Evolutionary conservation across 2,888 invertebrate genomes (phyloP), one percentile per base, ranked within the genome.

Genomic region (Cremastobaeus sp.): DNA sequence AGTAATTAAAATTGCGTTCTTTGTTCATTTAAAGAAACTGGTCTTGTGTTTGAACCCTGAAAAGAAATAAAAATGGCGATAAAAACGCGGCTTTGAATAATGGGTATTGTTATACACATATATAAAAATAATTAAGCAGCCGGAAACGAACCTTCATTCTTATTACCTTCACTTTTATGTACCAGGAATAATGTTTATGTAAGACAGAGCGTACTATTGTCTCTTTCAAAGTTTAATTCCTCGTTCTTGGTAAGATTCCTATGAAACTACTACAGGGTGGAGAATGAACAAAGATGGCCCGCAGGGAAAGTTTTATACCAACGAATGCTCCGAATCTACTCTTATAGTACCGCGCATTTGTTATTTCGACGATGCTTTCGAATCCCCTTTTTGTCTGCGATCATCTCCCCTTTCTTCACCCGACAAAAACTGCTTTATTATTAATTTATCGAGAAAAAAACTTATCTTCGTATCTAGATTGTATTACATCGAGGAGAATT

Each of bases 221-320:
- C 80, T 74, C 74, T 68, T 52, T 78, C 74, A 82, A 82, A 81
- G 80, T 82, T 82, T 82, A 82, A 82, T 81, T 80, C 78, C 76
- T 72, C 64, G 68, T 78, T 55, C 55, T 76, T 45, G 54, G 65
- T 59, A 68, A 78, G 77, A 76, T 70, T 68, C 74, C 78, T 73
- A 79, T 78, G 70, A n/a, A n/a, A n/a, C n/a, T n/a, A n/a, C n/a
- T n/a, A n/a, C n/a, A n/a, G n/a, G n/a, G n/a, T n/a, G 78, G 76
- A 82, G 81, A 80, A 81, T 79, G 82, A 75, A 74, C 70, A 66
- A 75, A 68, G 68, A 68, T 68, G 71, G 62, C 47, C 75, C 60
- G 57, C 47, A 62, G 68, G 59, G 60, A 71, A 71, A 66, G 39
- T 74, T 71, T 75, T 52, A 66, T 71, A 37, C 68, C 68, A 11